These are phyloP conservation scores for Heliopora coerulea DNA, from an alignment of 92 coral and sea anemone genomes.

Conservation along the genomic window DNA sequence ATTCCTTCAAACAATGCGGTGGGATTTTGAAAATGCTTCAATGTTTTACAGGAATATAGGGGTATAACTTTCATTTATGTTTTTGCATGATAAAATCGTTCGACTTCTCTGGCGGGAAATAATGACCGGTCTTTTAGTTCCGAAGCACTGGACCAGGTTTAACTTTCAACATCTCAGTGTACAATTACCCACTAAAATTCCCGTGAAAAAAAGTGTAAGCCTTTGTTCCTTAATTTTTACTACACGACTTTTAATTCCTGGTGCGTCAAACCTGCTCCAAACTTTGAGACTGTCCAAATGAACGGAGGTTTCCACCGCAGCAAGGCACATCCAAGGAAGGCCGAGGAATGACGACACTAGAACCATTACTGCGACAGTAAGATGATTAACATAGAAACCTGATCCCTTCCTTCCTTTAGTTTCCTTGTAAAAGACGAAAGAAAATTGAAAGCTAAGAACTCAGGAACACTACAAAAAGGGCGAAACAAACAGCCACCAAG, in stretches of 20 bases:
- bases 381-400: constrained; percentile 26
- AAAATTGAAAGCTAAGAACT: no score
- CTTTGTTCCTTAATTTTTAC: constrained; percentile 32
- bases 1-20: no score
- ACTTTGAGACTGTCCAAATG: constrained; percentile 41
- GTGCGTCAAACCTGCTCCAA: constrained; percentile 24
- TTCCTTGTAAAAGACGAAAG: constrained; percentile 20
- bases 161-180: background rate
- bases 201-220: constrained; percentile 27
- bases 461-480: no score
- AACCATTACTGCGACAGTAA: constrained; percentile 24
- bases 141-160: no score
- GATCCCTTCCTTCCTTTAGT: constrained; percentile 28
- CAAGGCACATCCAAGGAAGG: constrained; percentile 38
- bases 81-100: no score
- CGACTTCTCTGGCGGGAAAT: no score
- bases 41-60: no score
- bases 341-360: constrained; percentile 31
- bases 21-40: no score
- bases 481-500: no score
- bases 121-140: no score
- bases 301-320: constrained; percentile 38
- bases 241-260: constrained; percentile 34
- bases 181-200: constrained; percentile 27
- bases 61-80: no score